Percentiles rank a stretch among this genome's conserved stretches.
Conservation (phyloP, 2,888 invertebrate genomes). For the Apamea monoglypha region DNA sequence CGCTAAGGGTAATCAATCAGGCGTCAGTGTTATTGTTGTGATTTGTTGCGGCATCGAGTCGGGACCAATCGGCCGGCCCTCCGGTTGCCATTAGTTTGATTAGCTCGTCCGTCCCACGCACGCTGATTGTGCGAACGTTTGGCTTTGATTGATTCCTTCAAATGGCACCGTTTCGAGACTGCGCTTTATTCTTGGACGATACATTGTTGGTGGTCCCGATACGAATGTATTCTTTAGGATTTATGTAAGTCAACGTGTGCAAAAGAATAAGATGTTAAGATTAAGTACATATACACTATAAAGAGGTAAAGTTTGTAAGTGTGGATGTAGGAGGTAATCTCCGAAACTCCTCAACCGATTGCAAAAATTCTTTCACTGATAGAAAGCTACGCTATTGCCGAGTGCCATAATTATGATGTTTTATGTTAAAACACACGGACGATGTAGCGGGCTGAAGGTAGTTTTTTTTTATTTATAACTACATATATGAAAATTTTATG, state of each 20-base stretch:
- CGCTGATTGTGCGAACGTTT: slow-evolving; percentile 84
- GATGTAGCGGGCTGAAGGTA: no score
- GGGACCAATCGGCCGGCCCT: slow-evolving; percentile 74
- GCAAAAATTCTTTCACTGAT: background rate
- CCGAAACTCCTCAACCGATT: background rate
- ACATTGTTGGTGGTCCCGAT: slow-evolving; percentile 50
- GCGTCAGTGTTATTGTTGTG: slow-evolving; percentile 86
- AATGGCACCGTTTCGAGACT: slow-evolving; percentile 78
- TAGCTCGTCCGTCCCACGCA: slow-evolving; percentile 86
- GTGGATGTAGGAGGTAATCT: background rate
- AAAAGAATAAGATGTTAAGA: background rate
- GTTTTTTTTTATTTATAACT: background rate
- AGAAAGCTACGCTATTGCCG: background rate
- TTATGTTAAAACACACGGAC: no score
- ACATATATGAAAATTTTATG: background rate
- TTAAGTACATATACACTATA: background rate
- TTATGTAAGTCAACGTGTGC: slow-evolving; percentile 27
- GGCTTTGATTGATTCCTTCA: slow-evolving; percentile 87
- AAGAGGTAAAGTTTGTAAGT: no score
- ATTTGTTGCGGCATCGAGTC: slow-evolving; percentile 83
- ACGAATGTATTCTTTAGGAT: slow-evolving; percentile 37
- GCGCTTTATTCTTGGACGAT: slow-evolving; percentile 71
- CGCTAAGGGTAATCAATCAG: slow-evolving; percentile 83
- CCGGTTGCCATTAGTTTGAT: slow-evolving; percentile 86
- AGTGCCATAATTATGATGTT: background rate